Evolutionary conservation across 2,113 vertebrate genomes (phyloP), one percentile per base, ranked within the genome.

Genomic region (Cyrtonyx montezumae): DNA sequence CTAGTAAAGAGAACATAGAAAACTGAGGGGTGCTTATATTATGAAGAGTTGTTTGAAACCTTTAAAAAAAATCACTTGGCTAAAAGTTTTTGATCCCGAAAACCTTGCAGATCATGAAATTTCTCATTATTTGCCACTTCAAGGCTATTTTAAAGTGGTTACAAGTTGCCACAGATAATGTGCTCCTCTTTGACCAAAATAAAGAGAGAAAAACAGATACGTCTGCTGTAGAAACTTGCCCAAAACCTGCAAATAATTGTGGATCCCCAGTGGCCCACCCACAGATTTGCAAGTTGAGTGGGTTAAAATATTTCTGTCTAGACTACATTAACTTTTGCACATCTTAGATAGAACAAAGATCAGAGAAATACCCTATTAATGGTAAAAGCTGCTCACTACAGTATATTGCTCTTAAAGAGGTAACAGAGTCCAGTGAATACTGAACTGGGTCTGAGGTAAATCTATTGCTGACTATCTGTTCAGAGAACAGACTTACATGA

Each of bases 201-300:
- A 77, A 89, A 70, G 82, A 83, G 49, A 36, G 76, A 83, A 93
- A 95, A 75, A 1, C 45, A 96, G 66, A 45, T 90, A 86, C 1
- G 20, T 80, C 79, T 93, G 28, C 15, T 71, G 18, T 16, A 91
- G 61, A 46, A 93, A 89, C 20, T 22, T 75, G 76, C n/a, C 82
- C 71, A 46, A 95, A 93, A 89, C 87, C 84, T 83, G 69, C 91
- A 93, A 90, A 91, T 78, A 90, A 81, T 59, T 90, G 67, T 73
- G 58, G 58, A 84, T 91, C 53, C 56, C 43, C 79, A 86, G 8
- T 20, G 48, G 89, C 87, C 90, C 93, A 95, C 95, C 77, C 85
- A 93, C 93, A 93, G 62, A 79, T 80, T 79, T 53, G 46, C 43
- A 92, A 95, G 32, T 10, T 87, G 63, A 91, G 28, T 0, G 13